Evolutionary conservation across 2,113 vertebrate species (phyloP), one percentile per base, ranked within the genome.

Genomic region (Petromus typicus): DNA sequence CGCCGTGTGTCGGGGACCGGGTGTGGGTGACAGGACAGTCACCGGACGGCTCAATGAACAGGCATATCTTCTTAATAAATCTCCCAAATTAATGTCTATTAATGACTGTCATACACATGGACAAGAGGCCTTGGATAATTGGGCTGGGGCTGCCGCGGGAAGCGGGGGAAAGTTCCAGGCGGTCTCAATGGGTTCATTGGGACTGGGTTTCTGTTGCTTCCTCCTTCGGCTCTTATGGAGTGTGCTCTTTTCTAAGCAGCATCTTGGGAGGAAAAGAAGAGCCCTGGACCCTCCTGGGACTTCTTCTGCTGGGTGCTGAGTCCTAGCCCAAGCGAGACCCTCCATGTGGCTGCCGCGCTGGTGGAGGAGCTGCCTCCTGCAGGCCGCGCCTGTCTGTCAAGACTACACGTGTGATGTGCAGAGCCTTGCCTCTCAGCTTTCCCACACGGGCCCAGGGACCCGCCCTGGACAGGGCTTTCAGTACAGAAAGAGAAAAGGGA

Each of bases 41-140:
- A 0, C 2, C 10, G 40, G 51, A 8, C 0, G 18, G 12, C 22
- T 13, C 4, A 0, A 3, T 5, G 14, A 1, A 4, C 27, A 0
- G 22, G 57, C 20, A 32, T 18, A 75, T 3, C 43, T 51, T 10
- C 34, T 17, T 22, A 43, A 5, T n/a, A 12, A 54, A 37, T 27
- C 71, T 81, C 73, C 66, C 73, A 63, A 34, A 8, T 80, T 48
- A 37, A 16, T 18, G n/a, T 37, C 23, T 34, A 11, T 48, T 64
- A 48, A 32, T 32, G 40, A n/a, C 17, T 80, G 32, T 23, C 43
- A 2, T 3, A 40, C 1, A 5, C 56, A 18, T 2, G 34, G 27
- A 66, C 6, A 5, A 34, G 0, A 22, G n/a, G 48, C 48, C 7
- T 18, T 3, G 40, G 54, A 18, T 12, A 32, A 51, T 34, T 45